Evolutionary conservation across 2,797 vertebrate genomes (phyloP), one percentile per base, ranked within the genome.

Genomic region (Macroramphosus scolopax): DNA sequence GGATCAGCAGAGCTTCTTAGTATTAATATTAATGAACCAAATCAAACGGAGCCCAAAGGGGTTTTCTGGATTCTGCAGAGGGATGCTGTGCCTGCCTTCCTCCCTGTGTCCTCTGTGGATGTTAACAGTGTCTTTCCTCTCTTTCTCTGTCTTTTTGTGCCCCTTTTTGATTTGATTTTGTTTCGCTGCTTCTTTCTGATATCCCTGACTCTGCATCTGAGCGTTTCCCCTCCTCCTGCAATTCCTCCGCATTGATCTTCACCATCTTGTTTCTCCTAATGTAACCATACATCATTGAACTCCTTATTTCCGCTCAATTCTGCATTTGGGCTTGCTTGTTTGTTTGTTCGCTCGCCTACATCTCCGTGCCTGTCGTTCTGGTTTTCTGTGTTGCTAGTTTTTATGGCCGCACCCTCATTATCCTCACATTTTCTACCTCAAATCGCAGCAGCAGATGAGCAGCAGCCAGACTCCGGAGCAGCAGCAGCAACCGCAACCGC

Each of bases 371-470:
- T 75, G 53, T 83, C 47, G 68, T 34, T 81, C 73, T 61, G 66
- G 64, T 70, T 75, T 86, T 89, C 84, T 88, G 48, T 77, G 75
- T 89, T 85, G 91, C 89, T 85, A 70, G 84, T 88, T 91, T 88
- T 88, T 86, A 46, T 85, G 83, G 91, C 83, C 83, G 34, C 89
- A 85, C 64, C 77, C 92, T 94, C 91, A 92, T 92, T 91, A 89
- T 93, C 91, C 90, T 92, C 89, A 90, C 92, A 88, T 93, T 92
- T 91, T 97, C 88, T 94, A 87, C 93, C 93, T 95, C 89, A 87
- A 87, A 93, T 89, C 89, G 63, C 92, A 92, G 91, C 93, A 94
- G 92, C 91, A 91, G 78, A 90, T 90, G 80, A 79, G 92, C 88
- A 92, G 90, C 92, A 89, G 88, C 78, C 90, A 90, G 75, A 83